phyloP scores from a whole-genome alignment of 2,797 vertebrate genomes.

The Lacerta bilineata region DNA sequence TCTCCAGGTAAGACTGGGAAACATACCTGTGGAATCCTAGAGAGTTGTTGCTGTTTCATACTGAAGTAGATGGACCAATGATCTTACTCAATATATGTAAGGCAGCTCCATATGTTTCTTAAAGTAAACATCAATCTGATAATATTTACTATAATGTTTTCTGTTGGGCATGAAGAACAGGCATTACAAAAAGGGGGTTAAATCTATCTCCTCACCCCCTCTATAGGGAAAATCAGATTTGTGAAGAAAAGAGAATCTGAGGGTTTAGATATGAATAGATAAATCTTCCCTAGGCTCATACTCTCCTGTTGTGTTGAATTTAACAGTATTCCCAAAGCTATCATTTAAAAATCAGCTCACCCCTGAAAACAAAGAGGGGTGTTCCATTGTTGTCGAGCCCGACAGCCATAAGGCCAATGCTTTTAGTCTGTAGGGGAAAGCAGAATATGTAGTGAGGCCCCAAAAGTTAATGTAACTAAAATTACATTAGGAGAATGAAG shows the following conservation, averaged over 20 bases:
- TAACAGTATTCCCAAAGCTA: slow-evolving; percentile 44
- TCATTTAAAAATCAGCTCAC: slow-evolving; percentile 47
- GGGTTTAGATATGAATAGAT: not conserved
- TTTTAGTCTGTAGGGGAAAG: slow-evolving; percentile 1
- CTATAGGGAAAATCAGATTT: slow-evolving; percentile 6
- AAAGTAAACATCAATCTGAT: not conserved
- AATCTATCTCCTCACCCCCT: not conserved
- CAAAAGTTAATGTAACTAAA: slow-evolving; percentile 33
- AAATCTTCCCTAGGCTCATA: no score
- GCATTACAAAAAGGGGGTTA: not conserved
- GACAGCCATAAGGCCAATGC: slow-evolving; percentile 51
- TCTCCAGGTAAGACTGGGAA: not conserved
- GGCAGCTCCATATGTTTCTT: not conserved
- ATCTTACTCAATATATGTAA: not conserved
- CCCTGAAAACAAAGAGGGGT: slow-evolving; percentile 51
- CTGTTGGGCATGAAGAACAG: no score
- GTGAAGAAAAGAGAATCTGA: not conserved
- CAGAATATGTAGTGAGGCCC: accelerated
- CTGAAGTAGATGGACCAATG: not conserved
- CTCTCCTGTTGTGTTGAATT: slow-evolving; percentile 51
- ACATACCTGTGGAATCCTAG: not conserved
- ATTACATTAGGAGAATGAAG: not conserved
- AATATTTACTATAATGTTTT: not conserved
- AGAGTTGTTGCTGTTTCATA: not conserved
- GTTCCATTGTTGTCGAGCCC: slow-evolving; percentile 51